Conservation (phyloP, 2,888 invertebrate genomes). For the Philaethria dido region DNA sequence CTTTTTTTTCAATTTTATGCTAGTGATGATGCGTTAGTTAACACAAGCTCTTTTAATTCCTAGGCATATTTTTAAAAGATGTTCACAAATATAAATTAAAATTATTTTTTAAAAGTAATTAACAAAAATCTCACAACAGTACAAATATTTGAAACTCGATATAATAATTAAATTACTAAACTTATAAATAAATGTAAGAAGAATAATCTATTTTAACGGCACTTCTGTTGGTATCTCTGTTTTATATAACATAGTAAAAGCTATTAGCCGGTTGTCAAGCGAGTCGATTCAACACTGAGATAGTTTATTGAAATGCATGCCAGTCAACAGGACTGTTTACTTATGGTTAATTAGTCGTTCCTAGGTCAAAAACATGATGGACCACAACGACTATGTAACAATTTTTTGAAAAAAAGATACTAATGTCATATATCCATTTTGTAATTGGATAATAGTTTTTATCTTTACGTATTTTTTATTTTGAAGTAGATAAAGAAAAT, state of each 20-base stretch:
- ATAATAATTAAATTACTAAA: too few species aligned
- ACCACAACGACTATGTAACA: background rate
- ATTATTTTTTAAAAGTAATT: too few species aligned
- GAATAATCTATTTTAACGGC: background rate
- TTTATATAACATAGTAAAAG: constrained; percentile 19
- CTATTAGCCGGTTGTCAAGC: constrained; percentile 34
- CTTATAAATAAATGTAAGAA: background rate
- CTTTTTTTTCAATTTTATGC: too few species aligned
- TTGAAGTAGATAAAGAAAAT: too few species aligned
- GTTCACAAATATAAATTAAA: too few species aligned
- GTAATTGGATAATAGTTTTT: background rate
- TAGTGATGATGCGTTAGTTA: too few species aligned
- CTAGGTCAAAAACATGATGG: constrained; percentile 10
- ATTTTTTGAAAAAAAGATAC: background rate
- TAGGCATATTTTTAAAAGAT: too few species aligned
- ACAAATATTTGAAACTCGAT: too few species aligned
- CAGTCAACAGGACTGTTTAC: background rate
- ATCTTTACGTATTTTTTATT: background rate
- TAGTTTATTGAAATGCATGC: constrained; percentile 29
- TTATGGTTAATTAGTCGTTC: constrained; percentile 10
- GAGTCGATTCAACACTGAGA: constrained; percentile 27
- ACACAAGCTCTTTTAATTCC: too few species aligned
- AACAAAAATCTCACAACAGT: too few species aligned
- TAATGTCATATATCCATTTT: background rate
- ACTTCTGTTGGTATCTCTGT: constrained; percentile 3